Percentiles rank a stretch among this genome's conserved stretches.
These are phyloP conservation scores for Oedothorax gibbosus DNA, from an alignment of 1,140 invertebrate genomes.

Conservation along the genomic window DNA sequence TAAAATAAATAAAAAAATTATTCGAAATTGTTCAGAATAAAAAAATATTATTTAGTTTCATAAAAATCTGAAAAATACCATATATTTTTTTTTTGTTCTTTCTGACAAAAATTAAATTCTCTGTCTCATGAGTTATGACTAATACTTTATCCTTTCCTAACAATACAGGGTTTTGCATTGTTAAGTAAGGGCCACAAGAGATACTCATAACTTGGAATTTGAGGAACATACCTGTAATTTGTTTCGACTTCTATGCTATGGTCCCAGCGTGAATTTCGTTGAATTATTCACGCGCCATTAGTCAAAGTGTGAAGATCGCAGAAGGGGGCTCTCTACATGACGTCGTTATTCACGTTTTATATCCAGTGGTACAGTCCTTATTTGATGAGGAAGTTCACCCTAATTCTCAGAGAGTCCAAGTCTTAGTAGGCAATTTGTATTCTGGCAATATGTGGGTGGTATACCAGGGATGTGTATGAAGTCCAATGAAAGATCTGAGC, in stretches of 20 bases:
- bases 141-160: no score
- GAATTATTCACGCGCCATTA: conserved; percentile 45
- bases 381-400: conserved; percentile 1
- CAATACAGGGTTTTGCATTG: background rate
- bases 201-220: conserved; percentile 34
- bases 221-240: background rate
- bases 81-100: no score
- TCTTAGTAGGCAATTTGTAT: conserved; percentile 22
- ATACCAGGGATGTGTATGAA: background rate
- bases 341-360: conserved; percentile 29
- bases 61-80: no score
- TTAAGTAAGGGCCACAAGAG: conserved; percentile 5
- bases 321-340: conserved; percentile 25
- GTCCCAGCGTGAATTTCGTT: conserved; percentile 33
- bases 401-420: background rate
- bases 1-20: no score
- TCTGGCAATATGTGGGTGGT: conserved; percentile 14
- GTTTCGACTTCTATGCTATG: conserved; percentile 17
- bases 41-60: no score
- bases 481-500: no score
- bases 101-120: no score
- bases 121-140: no score
- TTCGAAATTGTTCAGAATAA: no score
- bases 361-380: background rate
- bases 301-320: conserved; percentile 42